Base-by-base conservation (phyloP, 2,888 invertebrate species). In the Agrenia bidenticulata region DNA sequence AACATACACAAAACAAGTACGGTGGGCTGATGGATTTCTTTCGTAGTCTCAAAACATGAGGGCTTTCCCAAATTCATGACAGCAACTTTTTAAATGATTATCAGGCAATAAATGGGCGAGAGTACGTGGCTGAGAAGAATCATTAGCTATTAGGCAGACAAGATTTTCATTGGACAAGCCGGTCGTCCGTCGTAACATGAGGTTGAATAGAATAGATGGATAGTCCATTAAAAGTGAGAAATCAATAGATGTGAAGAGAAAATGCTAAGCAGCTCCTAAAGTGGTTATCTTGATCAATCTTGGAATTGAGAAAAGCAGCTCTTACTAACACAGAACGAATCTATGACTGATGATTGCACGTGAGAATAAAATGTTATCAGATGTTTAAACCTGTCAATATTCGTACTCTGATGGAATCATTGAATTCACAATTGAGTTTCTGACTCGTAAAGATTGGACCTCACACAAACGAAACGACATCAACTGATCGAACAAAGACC, bases 361-460 rank as follows among this genome's bases (percentile, higher is more conserved):
- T 61, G 41, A 70, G 62, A 67, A 63, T 66, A 60, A 66, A 70
- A 64, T 67, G 67, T 66, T 70, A 70, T 70, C 70, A 64, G 66
- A 70, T 67, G 64, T 61, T 67, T 70, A 63, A 41, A 64, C 60
- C 70, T 70, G 70, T 70, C 70, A 70, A 69, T 69, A 61, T 70
- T 51, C 55, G 37, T 54, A 50, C 57, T 19, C 42, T 7, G 37
- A 19, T 39, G 24, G 41, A 57, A 41, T 41, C 39, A 41, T 57
- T 57, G 57, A 57, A 15, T 41, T 57, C 42, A 21, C 26, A 57
- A 57, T 57, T 41, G 39, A 57, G 57, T 41, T 41, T 57, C 19
- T 19, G 19, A 17, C 42, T 41, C 32, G 2, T 21, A 57, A 13
- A n/a, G 24, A 41, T 21, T 39, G 41, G 63, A 64, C 63, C 63